These are phyloP conservation scores for Folsomia candida DNA, from an alignment of 2,888 invertebrate genomes.

Conservation along the genomic window DNA sequence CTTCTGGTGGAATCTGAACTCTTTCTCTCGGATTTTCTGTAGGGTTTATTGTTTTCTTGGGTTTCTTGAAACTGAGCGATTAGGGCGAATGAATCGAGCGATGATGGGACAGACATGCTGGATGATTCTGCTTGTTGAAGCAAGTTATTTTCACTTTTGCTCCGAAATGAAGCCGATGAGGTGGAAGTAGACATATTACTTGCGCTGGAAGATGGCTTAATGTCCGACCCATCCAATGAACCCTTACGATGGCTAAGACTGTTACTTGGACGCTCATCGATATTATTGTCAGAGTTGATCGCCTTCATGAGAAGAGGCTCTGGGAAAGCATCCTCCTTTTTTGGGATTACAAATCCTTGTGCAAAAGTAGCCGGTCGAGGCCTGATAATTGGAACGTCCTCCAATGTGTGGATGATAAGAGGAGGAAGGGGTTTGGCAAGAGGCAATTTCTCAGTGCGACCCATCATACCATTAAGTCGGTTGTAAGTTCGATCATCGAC, in stretches of 20 bases:
- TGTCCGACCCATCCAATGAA: not conserved
- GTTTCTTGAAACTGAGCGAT: not conserved
- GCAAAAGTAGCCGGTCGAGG: not conserved
- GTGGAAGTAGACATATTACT: not conserved
- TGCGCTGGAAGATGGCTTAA: not conserved
- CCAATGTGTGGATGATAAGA: constrained; percentile 10
- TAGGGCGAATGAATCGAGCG: too few relatives aligned
- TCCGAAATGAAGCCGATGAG: not conserved
- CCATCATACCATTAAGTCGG: not conserved
- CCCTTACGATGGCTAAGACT: not conserved
- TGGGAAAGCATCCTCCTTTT: not conserved
- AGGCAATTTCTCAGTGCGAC: not conserved
- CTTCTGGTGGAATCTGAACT: not conserved
- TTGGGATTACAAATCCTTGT: not conserved
- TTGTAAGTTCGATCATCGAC: not conserved
- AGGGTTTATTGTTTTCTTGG: not conserved
- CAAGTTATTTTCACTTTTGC: not conserved
- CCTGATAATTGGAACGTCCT: not conserved
- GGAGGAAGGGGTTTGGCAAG: constrained; percentile 11
- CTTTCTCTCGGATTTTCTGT: not conserved
- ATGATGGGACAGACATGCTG: too few relatives aligned
- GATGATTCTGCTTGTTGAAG: not conserved
- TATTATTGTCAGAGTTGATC: not conserved
- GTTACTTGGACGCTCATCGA: not conserved
- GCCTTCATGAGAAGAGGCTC: not conserved